phyloP scores from a whole-genome alignment of 2,888 invertebrate genomes.

The Dicycla oo region DNA sequence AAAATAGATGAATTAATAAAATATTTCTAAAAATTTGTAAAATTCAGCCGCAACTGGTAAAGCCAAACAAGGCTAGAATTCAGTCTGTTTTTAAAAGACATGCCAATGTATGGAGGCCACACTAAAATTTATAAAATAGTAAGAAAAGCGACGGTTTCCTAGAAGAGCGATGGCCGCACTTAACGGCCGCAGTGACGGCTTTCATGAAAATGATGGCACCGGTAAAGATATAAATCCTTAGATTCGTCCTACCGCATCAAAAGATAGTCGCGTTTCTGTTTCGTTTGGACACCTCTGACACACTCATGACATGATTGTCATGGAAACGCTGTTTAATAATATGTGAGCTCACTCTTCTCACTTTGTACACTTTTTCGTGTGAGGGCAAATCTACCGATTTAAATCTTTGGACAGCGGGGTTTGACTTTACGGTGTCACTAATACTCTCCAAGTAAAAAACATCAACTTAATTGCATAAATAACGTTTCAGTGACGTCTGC shows the following conservation, averaged over 20 bases:
- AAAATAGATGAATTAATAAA: not conserved
- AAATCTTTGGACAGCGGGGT: not conserved
- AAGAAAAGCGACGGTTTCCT: not conserved
- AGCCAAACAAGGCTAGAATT: slow-evolving; percentile 9
- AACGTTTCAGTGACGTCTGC: not conserved
- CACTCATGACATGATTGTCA: not conserved
- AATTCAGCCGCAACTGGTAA: not conserved
- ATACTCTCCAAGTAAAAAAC: not conserved
- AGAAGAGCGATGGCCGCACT: not conserved
- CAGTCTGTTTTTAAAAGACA: slow-evolving; percentile 37
- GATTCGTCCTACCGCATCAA: not conserved
- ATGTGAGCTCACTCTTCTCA: not conserved
- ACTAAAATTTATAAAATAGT: slow-evolving; percentile 1
- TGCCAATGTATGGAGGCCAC: slow-evolving; percentile 35
- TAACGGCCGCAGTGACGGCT: not conserved
- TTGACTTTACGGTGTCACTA: not conserved
- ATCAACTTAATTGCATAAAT: too few relatives aligned
- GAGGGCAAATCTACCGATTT: not conserved
- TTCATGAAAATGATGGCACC: not conserved
- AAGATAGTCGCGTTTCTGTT: not conserved
- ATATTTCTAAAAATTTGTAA: not conserved
- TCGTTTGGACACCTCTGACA: not conserved
- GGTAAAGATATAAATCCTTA: not conserved
- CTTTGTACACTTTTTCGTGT: not conserved
- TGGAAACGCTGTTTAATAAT: not conserved